Conservation (phyloP, 2,888 invertebrate genomes). For the Hipparchia sbordonii region DNA sequence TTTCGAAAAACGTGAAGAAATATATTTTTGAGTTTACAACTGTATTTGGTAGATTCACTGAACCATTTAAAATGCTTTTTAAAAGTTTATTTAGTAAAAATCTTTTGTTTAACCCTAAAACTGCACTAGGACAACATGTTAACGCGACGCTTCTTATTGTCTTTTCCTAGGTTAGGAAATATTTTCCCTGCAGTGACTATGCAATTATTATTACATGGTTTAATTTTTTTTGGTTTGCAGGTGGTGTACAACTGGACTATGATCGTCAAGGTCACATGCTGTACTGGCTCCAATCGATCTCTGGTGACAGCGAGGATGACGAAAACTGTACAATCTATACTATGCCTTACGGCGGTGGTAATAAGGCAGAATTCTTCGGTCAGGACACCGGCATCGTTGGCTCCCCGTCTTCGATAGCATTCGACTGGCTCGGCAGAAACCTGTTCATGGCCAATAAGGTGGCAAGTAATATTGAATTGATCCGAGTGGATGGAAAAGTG, state of each 20-base stretch:
- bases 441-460: slow-evolving; percentile 95
- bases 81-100: too few relatives aligned
- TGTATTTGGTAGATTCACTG: too few relatives aligned
- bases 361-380: slow-evolving; percentile 88
- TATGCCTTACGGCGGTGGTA: slow-evolving; percentile 93
- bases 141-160: neutral
- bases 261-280: slow-evolving; percentile 92
- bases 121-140: too few relatives aligned
- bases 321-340: slow-evolving; percentile 94
- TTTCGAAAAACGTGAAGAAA: neutral
- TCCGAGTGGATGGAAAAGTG: slow-evolving; percentile 92
- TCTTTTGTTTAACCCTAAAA: neutral
- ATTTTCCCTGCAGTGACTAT: too few relatives aligned
- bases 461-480: slow-evolving; percentile 95
- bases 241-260: slow-evolving; percentile 95
- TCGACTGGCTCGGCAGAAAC: slow-evolving; percentile 98
- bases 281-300: slow-evolving; percentile 92
- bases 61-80: too few relatives aligned
- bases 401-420: slow-evolving; percentile 94
- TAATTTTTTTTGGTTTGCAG: slow-evolving; percentile 64
- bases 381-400: slow-evolving; percentile 93
- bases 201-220: neutral
- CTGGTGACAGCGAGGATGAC: slow-evolving; percentile 86
- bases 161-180: too few relatives aligned
- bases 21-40: too few relatives aligned